These are phyloP conservation scores for Phortica magna DNA, from an alignment of 2,888 invertebrate genomes.

Conservation along the genomic window DNA sequence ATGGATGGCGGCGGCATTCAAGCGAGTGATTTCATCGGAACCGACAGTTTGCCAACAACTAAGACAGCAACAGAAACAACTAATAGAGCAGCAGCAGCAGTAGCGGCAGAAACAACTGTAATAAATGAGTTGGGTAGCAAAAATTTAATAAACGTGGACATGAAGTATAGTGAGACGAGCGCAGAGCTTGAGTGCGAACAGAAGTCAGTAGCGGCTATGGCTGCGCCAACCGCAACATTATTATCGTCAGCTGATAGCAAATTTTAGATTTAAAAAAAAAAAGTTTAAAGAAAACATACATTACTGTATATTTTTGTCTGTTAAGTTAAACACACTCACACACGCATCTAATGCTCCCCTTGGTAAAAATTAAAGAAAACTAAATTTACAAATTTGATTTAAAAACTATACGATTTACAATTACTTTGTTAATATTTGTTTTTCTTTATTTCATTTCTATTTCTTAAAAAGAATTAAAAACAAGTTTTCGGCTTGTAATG, in stretches of 20 bases:
- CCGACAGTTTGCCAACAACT: conserved; percentile 68
- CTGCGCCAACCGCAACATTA: neutral
- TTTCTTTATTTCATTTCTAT: neutral
- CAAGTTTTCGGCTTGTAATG: no score
- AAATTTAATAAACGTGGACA: conserved; percentile 17
- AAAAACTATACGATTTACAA: neutral
- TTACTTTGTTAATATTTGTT: neutral
- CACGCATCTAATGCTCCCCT: conserved; percentile 17
- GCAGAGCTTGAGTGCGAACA: neutral
- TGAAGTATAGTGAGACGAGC: no score
- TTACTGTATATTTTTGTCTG: conserved; percentile 18
- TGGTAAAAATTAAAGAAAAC: neutral
- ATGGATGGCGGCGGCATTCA: conserved; percentile 64
- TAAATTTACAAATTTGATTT: neutral
- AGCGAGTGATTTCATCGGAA: conserved; percentile 70
- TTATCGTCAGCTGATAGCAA: conserved; percentile 9
- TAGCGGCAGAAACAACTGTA: conserved; percentile 50
- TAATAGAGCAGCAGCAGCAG: conserved; percentile 53
- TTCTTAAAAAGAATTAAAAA: no score
- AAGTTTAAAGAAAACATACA: neutral
- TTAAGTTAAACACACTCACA: conserved; percentile 1
- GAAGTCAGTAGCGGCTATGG: neutral
- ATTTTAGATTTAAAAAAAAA: neutral
- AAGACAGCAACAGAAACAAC: conserved; percentile 31
- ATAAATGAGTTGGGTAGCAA: conserved; percentile 20